A percentile compares a stretch with the other conserved stretches of the same genome.
phyloP scores from a whole-genome alignment of 2,113 vertebrate genomes.

The Aptenodytes forsteri region DNA sequence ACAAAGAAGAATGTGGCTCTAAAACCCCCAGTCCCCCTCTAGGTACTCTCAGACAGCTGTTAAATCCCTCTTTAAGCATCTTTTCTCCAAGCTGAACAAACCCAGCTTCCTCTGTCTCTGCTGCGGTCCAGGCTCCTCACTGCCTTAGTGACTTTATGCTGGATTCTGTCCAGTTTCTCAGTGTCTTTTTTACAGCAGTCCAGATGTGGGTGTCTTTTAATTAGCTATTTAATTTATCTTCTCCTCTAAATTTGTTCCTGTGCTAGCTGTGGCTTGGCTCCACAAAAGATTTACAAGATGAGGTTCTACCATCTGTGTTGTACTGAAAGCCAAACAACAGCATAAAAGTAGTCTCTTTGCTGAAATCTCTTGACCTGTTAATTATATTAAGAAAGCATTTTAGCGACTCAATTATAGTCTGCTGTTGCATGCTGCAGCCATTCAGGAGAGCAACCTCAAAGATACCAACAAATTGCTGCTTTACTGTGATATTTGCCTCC shows the following conservation, averaged over 20 bases:
- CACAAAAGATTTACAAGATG: neutral
- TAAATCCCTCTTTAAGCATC: neutral
- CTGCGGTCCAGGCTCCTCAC: neutral
- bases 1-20: neutral
- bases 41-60: neutral
- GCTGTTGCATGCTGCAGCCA: neutral
- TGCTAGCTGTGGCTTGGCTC: neutral
- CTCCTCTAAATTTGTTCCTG: neutral
- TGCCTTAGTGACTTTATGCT: neutral
- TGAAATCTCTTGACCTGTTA: neutral
- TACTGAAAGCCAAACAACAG: neutral
- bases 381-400: neutral
- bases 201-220: neutral
- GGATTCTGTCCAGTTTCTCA: neutral
- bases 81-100: neutral
- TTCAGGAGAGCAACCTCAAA: neutral
- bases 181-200: neutral
- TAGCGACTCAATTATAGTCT: neutral
- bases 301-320: neutral
- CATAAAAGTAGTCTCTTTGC: neutral
- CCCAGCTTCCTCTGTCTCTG: neutral
- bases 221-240: neutral
- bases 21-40: neutral
- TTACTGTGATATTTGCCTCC: neutral
- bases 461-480: neutral